These are phyloP conservation scores for Dermolepida albohirtum DNA, from an alignment of 2,888 invertebrate genomes.

Conservation along the genomic window DNA sequence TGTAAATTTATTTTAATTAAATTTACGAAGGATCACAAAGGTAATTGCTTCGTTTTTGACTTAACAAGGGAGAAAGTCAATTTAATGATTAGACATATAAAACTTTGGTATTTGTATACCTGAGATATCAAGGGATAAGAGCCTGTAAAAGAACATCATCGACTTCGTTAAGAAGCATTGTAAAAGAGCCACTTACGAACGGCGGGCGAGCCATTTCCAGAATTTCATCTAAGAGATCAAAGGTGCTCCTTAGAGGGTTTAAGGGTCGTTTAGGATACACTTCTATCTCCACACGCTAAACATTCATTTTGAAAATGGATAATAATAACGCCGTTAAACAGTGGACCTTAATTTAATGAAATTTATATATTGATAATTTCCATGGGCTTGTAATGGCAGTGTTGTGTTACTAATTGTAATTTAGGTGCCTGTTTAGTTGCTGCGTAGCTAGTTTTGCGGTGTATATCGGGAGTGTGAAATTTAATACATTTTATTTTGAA, in stretches of 20 bases:
- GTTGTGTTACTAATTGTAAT: constrained; percentile 14
- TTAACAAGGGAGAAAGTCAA: background rate
- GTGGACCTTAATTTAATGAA: constrained; percentile 20
- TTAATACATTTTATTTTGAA: no score
- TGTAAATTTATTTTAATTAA: no score
- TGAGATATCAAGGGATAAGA: background rate
- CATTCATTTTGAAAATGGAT: constrained; percentile 12
- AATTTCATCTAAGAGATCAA: constrained; percentile 22
- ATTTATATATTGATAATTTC: constrained; percentile 20
- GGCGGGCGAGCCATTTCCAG: constrained; percentile 6
- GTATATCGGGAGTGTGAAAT: background rate
- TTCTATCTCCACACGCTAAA: constrained; percentile 9
- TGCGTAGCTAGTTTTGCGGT: background rate
- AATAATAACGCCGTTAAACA: constrained; percentile 13
- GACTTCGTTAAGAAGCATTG: constrained; percentile 12
- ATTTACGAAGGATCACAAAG: no score
- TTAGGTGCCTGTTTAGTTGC: background rate
- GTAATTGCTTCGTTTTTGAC: no score
- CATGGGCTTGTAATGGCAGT: background rate
- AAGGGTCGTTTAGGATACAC: constrained; percentile 14
- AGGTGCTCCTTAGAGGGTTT: constrained; percentile 11
- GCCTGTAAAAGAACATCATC: constrained; percentile 6
- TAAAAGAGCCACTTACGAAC: constrained; percentile 12
- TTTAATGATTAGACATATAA: background rate
- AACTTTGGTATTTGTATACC: constrained; percentile 1